Evolutionary conservation across 2,888 invertebrate species (phyloP).

Genomic region (Suillia variegata): DNA sequence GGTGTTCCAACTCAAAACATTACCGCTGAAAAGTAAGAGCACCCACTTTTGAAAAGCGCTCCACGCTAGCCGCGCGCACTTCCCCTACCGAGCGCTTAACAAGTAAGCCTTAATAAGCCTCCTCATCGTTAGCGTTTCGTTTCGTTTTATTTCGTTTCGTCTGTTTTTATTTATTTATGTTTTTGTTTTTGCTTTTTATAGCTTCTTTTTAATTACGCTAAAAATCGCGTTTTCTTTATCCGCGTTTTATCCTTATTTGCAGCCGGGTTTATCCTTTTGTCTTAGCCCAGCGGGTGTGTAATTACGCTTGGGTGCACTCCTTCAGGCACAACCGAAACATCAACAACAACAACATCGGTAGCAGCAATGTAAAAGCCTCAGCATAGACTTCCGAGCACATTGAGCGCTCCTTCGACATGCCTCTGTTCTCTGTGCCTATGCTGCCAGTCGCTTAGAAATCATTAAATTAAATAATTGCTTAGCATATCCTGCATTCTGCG

Average conservation of each 20-base stretch:
- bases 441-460: conserved; percentile 35
- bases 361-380: too few relatives aligned
- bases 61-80: too few relatives aligned
- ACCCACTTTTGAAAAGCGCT: too few relatives aligned
- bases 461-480: conserved; percentile 46
- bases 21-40: too few relatives aligned
- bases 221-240: conserved; percentile 9
- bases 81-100: too few relatives aligned
- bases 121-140: conserved; percentile 5
- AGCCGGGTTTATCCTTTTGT: not conserved
- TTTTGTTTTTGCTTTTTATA: not conserved
- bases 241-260: not conserved
- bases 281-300: conserved; percentile 10
- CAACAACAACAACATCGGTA: too few relatives aligned
- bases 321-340: too few relatives aligned
- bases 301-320: conserved; percentile 6
- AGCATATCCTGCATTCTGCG: conserved; percentile 15
- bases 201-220: conserved; percentile 18
- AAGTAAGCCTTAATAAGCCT: conserved; percentile 14
- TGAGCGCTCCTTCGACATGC: not conserved
- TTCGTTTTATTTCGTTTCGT: too few relatives aligned
- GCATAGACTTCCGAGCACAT: too few relatives aligned
- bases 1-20: too few relatives aligned
- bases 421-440: too few relatives aligned
- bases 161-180: conserved; percentile 1